These are phyloP conservation scores for Plemyria rubiginata DNA, from an alignment of 2,888 invertebrate genomes.

Conservation along the genomic window DNA sequence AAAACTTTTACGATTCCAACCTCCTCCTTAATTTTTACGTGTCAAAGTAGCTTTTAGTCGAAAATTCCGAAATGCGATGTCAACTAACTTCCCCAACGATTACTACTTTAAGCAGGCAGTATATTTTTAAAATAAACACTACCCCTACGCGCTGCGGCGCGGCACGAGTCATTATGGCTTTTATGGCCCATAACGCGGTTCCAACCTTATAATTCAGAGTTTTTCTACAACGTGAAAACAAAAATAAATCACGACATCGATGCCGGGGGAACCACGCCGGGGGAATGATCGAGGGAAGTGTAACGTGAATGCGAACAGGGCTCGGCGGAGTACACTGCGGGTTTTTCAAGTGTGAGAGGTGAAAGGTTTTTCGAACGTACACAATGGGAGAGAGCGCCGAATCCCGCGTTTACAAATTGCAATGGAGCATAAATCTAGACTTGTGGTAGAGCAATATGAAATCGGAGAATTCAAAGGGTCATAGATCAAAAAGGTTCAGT, in stretches of 20 bases:
- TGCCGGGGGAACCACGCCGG: constrained; percentile 40
- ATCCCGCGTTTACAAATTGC: constrained; percentile 21
- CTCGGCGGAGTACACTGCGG: constrained; percentile 24
- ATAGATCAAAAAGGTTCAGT: neutral
- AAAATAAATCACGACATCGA: constrained; percentile 66
- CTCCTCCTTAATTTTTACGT: constrained; percentile 21
- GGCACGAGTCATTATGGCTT: constrained; percentile 56
- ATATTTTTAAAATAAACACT: constrained; percentile 55
- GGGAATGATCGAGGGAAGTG: constrained; percentile 40
- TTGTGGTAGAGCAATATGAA: constrained; percentile 9
- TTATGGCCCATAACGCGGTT: constrained; percentile 66
- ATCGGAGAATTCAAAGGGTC: constrained; percentile 1
- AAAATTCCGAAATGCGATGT: constrained; percentile 32
- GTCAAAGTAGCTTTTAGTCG: constrained; percentile 27
- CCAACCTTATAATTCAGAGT: constrained; percentile 66
- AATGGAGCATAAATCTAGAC: constrained; percentile 12
- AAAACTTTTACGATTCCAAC: constrained; percentile 20
- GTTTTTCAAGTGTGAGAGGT: constrained; percentile 20
- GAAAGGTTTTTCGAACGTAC: constrained; percentile 17
- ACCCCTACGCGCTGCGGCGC: constrained; percentile 45
- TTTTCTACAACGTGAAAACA: constrained; percentile 63
- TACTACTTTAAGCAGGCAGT: constrained; percentile 34
- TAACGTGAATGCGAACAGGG: constrained; percentile 24
- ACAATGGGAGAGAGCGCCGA: constrained; percentile 14
- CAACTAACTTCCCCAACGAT: constrained; percentile 25